Evolutionary conservation across 1,140 invertebrate species (phyloP).

Genomic region (Planococcus citri): DNA sequence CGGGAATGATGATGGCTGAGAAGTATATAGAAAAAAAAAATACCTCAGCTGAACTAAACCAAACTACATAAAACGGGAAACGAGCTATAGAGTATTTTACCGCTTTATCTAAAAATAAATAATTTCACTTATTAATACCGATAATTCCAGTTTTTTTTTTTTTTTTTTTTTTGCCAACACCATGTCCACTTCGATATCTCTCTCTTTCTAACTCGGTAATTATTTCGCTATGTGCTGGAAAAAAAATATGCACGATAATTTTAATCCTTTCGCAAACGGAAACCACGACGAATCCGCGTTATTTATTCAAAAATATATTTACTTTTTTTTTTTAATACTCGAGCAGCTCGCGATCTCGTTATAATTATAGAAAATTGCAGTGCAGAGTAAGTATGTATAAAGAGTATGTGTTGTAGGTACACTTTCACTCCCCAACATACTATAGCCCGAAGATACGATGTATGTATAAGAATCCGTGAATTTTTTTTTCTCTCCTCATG

Average conservation of each 20-base stretch:
- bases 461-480: not conserved
- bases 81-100: not conserved
- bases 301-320: constrained; percentile 5
- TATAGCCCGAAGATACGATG: not conserved
- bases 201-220: too few relatives aligned
- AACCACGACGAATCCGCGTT: not conserved
- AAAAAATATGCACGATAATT: not conserved
- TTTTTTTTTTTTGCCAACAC: not conserved
- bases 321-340: not conserved
- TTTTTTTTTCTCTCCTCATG: not conserved
- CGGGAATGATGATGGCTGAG: not conserved
- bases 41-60: too few relatives aligned
- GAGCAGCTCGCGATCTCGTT: not conserved
- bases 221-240: not conserved
- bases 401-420: not conserved
- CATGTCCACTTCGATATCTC: not conserved
- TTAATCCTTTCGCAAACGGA: not conserved
- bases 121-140: not conserved
- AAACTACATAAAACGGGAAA: constrained; percentile 7
- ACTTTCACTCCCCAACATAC: not conserved
- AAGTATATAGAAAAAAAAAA: too few relatives aligned
- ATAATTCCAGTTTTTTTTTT: not conserved
- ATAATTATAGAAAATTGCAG: constrained; percentile 20
- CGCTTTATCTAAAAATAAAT: not conserved
- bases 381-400: not conserved